Evolutionary conservation across 1,140 invertebrate genomes (phyloP).

Genomic region (Tetraneura akinire): DNA sequence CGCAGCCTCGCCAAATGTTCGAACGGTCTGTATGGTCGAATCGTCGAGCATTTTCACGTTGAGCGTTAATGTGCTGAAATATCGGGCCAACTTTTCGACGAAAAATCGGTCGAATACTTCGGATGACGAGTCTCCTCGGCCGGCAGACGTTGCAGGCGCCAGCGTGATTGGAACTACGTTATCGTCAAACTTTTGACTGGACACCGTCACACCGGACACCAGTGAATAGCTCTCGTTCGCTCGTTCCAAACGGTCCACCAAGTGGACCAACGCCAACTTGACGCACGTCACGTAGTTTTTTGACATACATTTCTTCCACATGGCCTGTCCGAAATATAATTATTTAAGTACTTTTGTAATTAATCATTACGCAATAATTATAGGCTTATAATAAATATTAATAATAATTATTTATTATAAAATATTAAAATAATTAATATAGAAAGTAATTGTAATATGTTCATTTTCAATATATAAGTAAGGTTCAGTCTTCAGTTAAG

Average conservation of each 20-base stretch:
- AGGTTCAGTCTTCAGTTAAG: too few species aligned
- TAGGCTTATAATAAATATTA: too few species aligned
- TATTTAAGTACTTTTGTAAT: too few species aligned
- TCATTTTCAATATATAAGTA: too few species aligned
- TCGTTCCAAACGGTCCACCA: constrained; percentile 70
- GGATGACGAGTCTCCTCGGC: constrained; percentile 67
- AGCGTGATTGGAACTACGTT: background rate
- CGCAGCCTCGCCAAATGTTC: constrained; percentile 59
- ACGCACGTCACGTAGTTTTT: constrained; percentile 75
- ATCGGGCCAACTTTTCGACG: constrained; percentile 69
- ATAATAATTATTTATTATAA: too few species aligned
- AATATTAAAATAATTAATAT: too few species aligned
- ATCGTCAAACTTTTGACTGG: background rate
- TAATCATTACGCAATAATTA: too few species aligned
- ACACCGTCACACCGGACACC: constrained; percentile 60
- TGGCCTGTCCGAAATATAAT: too few species aligned
- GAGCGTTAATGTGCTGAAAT: constrained; percentile 73
- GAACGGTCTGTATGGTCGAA: constrained; percentile 64
- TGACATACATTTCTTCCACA: constrained; percentile 62
- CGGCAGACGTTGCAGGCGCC: background rate
- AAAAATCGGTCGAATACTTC: constrained; percentile 76
- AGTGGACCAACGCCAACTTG: constrained; percentile 76
- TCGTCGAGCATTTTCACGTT: constrained; percentile 73
- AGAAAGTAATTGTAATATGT: too few species aligned
- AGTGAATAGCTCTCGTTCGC: constrained; percentile 65